These are phyloP conservation scores for Pteruthius melanotis DNA, from an alignment of 2,113 vertebrate species.

Conservation along the genomic window DNA sequence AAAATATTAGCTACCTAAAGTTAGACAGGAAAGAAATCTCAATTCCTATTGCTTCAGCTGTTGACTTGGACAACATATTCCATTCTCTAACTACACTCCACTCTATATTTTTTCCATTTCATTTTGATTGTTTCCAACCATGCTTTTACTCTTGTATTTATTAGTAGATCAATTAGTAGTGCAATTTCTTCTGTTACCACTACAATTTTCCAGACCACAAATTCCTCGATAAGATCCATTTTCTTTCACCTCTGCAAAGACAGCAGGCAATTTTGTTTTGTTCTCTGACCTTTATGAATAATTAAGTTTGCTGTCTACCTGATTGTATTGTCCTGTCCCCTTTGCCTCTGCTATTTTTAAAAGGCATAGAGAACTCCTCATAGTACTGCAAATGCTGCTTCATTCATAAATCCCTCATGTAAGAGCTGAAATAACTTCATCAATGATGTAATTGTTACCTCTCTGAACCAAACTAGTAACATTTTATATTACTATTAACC, in stretches of 20 bases:
- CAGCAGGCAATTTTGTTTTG: constrained; percentile 2
- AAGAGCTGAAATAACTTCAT: neutral
- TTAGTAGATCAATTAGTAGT: neutral
- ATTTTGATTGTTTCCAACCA: neutral
- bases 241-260: neutral
- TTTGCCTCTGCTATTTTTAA: constrained; percentile 4
- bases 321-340: neutral
- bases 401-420: neutral
- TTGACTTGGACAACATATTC: neutral
- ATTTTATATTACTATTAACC: neutral
- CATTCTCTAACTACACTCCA: neutral
- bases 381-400: neutral
- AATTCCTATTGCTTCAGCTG: neutral
- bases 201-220: neutral
- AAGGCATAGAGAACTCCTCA: neutral
- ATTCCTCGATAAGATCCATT: neutral
- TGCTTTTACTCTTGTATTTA: neutral
- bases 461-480: neutral
- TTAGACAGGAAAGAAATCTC: neutral
- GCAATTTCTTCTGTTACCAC: neutral
- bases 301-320: constrained; percentile 48
- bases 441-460: neutral
- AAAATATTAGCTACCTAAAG: neutral
- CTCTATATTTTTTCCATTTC: neutral
- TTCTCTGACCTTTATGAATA: constrained; percentile 61